phyloP scores from a whole-genome alignment of 2,797 vertebrate genomes.

The Chaetodon trifasciatus region DNA sequence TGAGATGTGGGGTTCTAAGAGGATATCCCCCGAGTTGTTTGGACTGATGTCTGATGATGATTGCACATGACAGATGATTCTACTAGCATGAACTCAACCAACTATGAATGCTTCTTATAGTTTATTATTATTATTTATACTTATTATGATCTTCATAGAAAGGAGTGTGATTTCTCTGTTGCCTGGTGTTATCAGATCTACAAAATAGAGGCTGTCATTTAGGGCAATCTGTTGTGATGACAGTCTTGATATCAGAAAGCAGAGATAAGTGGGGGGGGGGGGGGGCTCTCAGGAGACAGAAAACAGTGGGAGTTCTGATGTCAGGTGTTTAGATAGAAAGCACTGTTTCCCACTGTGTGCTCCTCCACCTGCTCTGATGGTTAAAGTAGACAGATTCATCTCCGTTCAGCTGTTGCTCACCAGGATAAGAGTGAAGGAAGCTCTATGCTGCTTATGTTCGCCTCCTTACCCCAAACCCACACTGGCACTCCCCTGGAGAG shows the following conservation, averaged over 20 bases:
- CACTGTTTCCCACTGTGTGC: not conserved
- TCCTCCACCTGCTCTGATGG: not conserved
- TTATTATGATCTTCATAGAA: no score
- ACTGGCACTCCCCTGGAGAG: not conserved
- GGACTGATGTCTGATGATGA: no score
- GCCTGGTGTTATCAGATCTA: not conserved
- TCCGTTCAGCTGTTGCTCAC: conserved; percentile 28
- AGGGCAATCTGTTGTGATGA: no score
- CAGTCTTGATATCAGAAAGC: not conserved
- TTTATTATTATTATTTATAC: no score
- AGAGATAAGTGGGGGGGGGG: not conserved
- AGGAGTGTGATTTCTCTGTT: not conserved
- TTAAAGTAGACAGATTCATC: not conserved
- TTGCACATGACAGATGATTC: no score
- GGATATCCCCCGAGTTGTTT: no score
- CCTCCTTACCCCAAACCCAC: not conserved
- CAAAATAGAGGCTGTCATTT: not conserved
- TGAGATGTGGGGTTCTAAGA: no score
- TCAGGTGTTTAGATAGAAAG: not conserved
- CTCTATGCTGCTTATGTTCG: not conserved
- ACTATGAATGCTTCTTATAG: not conserved
- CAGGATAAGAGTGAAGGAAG: not conserved
- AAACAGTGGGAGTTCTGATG: not conserved
- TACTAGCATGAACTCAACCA: no score
- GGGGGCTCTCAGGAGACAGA: not conserved